Percentiles rank a stretch among this genome's conserved stretches.
phyloP scores from a whole-genome alignment of 2,797 vertebrate genomes.

The Lagocephalus sceleratus region DNA sequence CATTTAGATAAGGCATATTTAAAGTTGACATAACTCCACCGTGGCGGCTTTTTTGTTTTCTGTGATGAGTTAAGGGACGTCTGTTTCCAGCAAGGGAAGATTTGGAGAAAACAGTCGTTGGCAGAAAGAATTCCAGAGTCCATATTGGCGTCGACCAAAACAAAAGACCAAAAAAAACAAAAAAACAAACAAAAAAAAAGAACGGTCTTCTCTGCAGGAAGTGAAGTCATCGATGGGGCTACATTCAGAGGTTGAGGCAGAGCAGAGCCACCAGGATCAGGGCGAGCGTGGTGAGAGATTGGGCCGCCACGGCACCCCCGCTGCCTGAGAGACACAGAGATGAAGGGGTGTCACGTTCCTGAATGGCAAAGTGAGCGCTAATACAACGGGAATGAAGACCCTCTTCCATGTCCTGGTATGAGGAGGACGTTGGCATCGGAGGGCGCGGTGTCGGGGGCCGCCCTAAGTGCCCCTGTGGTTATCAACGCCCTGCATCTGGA shows the following conservation, averaged over 20 bases:
- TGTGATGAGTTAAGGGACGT: slow-evolving; percentile 82
- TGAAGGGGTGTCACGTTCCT: neutral
- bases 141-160: slow-evolving; percentile 72
- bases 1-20: slow-evolving; percentile 97
- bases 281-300: slow-evolving; percentile 70
- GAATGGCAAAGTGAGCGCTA: neutral
- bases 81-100: slow-evolving; percentile 66
- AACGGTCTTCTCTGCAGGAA: slow-evolving; percentile 69
- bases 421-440: too few species aligned
- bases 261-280: slow-evolving; percentile 78
- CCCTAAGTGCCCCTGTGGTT: slow-evolving; percentile 52
- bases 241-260: slow-evolving; percentile 91
- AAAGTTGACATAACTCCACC: slow-evolving; percentile 88
- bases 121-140: slow-evolving; percentile 47
- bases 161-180: slow-evolving; percentile 2
- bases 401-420: neutral
- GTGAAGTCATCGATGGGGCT: slow-evolving; percentile 75
- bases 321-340: slow-evolving; percentile 73
- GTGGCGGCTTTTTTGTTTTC: slow-evolving; percentile 70
- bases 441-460: too few species aligned
- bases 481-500: slow-evolving; percentile 54
- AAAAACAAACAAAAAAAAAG: neutral
- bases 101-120: slow-evolving; percentile 57
- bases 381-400: neutral
- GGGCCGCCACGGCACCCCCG: slow-evolving; percentile 40